Conservation (phyloP, 1,140 invertebrate species). For the Spodoptera frugiperda region DNA sequence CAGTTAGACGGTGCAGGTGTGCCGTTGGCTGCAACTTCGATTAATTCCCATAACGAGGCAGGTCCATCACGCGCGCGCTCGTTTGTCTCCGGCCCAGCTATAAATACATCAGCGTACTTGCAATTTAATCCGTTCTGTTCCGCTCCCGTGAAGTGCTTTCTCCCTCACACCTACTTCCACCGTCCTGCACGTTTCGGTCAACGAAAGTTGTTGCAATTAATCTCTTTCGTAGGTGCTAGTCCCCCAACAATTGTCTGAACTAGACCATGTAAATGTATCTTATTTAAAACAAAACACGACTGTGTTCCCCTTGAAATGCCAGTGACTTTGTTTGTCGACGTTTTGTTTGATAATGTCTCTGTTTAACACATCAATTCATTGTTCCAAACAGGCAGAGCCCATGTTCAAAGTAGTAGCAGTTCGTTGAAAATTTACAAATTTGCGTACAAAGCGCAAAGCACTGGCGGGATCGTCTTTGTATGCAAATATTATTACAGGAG, state of each 20-base stretch:
- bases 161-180: slow-evolving; percentile 54
- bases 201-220: slow-evolving; percentile 69
- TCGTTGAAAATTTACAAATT: slow-evolving; percentile 77
- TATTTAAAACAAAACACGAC: slow-evolving; percentile 16
- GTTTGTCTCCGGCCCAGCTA: slow-evolving; percentile 83
- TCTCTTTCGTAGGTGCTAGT: slow-evolving; percentile 56
- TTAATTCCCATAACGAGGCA: slow-evolving; percentile 85
- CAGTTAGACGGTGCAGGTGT: slow-evolving; percentile 79
- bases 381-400: slow-evolving; percentile 34
- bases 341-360: not conserved
- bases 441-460: slow-evolving; percentile 78
- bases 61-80: slow-evolving; percentile 82
- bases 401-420: slow-evolving; percentile 66
- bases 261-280: slow-evolving; percentile 42
- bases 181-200: slow-evolving; percentile 62
- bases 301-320: not conserved
- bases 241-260: slow-evolving; percentile 55
- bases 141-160: slow-evolving; percentile 67
- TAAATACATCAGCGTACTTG: slow-evolving; percentile 85
- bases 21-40: slow-evolving; percentile 79
- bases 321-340: not conserved
- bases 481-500: slow-evolving; percentile 83
- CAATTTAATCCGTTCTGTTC: slow-evolving; percentile 83
- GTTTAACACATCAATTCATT: slow-evolving; percentile 40
- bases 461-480: slow-evolving; percentile 78